A percentile compares a stretch with the other conserved stretches of the same genome.
Evolutionary conservation across 2,113 vertebrate species (phyloP).

Genomic region (Coreoperca whiteheadi): DNA sequence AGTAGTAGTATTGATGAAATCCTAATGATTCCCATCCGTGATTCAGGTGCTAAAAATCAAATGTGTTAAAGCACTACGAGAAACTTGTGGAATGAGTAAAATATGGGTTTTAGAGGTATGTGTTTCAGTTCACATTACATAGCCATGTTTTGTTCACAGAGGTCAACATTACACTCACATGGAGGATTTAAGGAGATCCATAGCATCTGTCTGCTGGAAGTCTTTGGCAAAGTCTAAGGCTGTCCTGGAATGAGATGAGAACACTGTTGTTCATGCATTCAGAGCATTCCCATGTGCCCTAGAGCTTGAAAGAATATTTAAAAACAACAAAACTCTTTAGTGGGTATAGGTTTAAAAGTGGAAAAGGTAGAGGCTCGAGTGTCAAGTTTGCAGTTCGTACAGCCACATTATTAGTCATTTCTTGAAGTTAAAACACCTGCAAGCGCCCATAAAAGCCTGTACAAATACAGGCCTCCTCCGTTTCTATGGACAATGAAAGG

Average conservation of each 20-base stretch:
- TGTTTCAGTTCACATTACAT: background rate
- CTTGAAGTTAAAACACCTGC: background rate
- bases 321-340: background rate
- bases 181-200: slow-evolving; percentile 91
- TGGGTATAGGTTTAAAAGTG: background rate
- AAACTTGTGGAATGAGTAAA: background rate
- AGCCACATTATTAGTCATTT: background rate
- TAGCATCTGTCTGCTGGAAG: slow-evolving; percentile 90
- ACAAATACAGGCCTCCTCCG: no score
- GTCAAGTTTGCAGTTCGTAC: background rate
- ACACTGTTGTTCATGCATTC: background rate
- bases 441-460: no score
- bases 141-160: background rate
- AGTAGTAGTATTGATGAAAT: no score
- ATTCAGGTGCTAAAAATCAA: background rate
- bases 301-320: background rate
- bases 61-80: background rate
- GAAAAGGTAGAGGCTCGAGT: background rate
- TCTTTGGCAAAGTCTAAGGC: slow-evolving; percentile 93
- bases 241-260: slow-evolving; percentile 84
- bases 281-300: no score
- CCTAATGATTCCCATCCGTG: no score
- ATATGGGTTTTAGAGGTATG: background rate
- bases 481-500: background rate
- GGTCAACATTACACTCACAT: slow-evolving; percentile 82